Evolutionary conservation across 1,140 invertebrate species (phyloP), one percentile per base, ranked within the genome.

Genomic region (Aporrectodea caliginosa): DNA sequence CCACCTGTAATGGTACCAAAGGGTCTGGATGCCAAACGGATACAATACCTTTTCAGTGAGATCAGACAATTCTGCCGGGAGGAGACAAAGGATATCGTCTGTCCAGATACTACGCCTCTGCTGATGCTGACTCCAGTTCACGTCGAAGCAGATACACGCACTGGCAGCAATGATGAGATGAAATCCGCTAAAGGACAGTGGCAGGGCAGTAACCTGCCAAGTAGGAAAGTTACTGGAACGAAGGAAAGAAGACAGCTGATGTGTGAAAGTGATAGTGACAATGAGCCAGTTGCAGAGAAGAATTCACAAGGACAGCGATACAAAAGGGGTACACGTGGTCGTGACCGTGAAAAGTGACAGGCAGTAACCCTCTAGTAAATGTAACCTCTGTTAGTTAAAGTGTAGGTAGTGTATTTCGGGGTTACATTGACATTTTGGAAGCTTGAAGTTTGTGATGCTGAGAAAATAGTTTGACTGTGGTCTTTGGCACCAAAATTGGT

Each of bases 11-110:
- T 71, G 2, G 29, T 32, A 31, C 76, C 79, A 14, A 14, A 43
- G 69, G 79, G 79, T 71, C 79, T 80, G 16, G 34, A 69, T 6
- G 16, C 30, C 1, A 35, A 77, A 58, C 30, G 75, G 2, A 35
- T 78, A 68, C 33, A 29, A 29, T 80, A 80, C 32, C 72, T 80
- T 31, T 73, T 31, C 43, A 35, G 78, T 12, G 30, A 78, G 2
- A 80, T 80, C 14, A 78, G 79, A 68, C 43, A 80, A 34, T 80
- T 80, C 35, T 1, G 68, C 6, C n/a, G 31, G 6, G 69, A 71
- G 16, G 29, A 78, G 12, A 16, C 27, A n/a, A 70, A 35, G 35
- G 77, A 78, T 73, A 31, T 78, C 35, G 77, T 78, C 12, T 75
- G 73, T 34, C 73, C 73, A 75, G 12, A 31, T 34, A 14, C 73